Evolutionary conservation across 2,888 invertebrate species (phyloP), one percentile per base, ranked within the genome.

Genomic region (Mylabris sibirica): DNA sequence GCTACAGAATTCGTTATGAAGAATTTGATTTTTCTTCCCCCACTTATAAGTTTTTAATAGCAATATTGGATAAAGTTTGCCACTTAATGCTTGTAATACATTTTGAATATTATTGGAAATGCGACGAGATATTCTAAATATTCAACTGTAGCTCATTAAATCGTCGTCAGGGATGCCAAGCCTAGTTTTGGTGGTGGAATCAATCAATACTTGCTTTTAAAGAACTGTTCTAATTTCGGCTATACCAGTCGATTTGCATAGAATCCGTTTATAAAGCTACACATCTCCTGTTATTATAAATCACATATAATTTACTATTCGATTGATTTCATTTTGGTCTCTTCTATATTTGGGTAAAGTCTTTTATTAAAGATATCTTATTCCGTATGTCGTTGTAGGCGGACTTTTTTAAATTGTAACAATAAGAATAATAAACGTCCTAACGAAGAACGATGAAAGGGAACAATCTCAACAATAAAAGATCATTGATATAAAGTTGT

Each of bases 401-500:
- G 57, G 24, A 20, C 20, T 24, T 24, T 57, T 57, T 24, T n/a
- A n/a, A n/a, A n/a, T 22, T 30, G 8, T 30, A 4, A 8, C 30
- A 30, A 30, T 30, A 30, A 2, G 5, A 30, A 24, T 14, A 57
- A 57, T 57, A 57, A 12, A 11, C 11, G 9, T 5, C 49, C 17
- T 20, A 17, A n/a, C n/a, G 17, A 44, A 1, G 44, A 17, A 44
- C n/a, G 17, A 49, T 9, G 1, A 49, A 49, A 49, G 8, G 49
- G 8, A 30, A 30, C 17, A 49, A 49, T 49, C 49, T 49, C 20
- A 11, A 49, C 49, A 49, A 57, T 57, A 57, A 57, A 24, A 57
- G 57, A 57, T 57, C 57, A 11, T 57, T 24, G 57, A 57, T 57
- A 24, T 24, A 57, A 57, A 57, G 22, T 57, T 57, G 57, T 57